Evolutionary conservation across 2,888 invertebrate genomes (phyloP).

Genomic region (Hoplodrina ambigua): DNA sequence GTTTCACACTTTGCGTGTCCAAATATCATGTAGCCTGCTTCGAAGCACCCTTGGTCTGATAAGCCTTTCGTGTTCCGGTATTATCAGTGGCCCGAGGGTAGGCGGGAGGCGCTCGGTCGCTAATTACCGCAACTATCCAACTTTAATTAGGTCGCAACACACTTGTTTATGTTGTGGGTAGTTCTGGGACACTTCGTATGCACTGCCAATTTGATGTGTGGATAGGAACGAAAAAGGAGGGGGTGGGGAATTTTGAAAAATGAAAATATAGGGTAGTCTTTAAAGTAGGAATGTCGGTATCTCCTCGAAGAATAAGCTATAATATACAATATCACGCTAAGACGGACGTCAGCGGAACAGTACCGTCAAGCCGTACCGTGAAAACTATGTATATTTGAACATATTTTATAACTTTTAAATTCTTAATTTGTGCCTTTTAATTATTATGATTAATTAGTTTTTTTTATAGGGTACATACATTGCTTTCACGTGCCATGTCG

Average conservation of each 20-base stretch:
- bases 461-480: too few relatives aligned
- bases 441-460: too few relatives aligned
- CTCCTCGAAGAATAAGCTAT: too few relatives aligned
- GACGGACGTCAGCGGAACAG: too few relatives aligned
- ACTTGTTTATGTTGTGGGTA: conserved; percentile 60
- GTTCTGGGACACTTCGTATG: conserved; percentile 56
- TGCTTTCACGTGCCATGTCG: too few relatives aligned
- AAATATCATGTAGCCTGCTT: conserved; percentile 64
- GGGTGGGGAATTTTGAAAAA: conserved; percentile 18
- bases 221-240: conserved; percentile 5
- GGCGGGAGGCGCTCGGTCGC: conserved; percentile 48
- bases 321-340: too few relatives aligned
- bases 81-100: conserved; percentile 65
- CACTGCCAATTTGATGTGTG: conserved; percentile 49
- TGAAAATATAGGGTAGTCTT: not conserved
- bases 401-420: too few relatives aligned
- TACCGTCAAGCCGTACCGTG: too few relatives aligned
- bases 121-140: conserved; percentile 76
- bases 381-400: too few relatives aligned
- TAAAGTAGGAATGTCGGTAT: too few relatives aligned
- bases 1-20: conserved; percentile 65
- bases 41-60: conserved; percentile 65
- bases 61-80: conserved; percentile 69
- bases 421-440: too few relatives aligned
- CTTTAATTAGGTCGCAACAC: conserved; percentile 74